Evolutionary conservation across 2,113 vertebrate genomes (phyloP), one percentile per base, ranked within the genome.

Genomic region (Cinclus mexicanus): DNA sequence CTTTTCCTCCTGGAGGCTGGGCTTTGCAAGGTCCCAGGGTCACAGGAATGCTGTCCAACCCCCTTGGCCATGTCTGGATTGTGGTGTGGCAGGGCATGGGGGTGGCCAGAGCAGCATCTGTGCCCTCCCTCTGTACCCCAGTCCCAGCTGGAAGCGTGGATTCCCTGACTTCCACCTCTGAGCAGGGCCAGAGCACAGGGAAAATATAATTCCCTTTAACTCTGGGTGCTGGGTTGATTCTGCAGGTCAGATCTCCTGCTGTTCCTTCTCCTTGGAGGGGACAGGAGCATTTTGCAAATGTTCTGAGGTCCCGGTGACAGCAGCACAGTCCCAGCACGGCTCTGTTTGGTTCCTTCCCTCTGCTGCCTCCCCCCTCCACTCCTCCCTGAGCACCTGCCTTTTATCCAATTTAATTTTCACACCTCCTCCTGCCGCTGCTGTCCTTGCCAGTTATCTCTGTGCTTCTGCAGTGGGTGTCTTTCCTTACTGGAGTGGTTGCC

Each of bases 341-440:
- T 95, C 78, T 83, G 13, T 68, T 91, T 75, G 53, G 69, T 71
- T 50, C 72, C 74, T 89, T n/a, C 39, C 79, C 84, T 82, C 91
- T 93, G 56, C 70, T 52, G 24, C 44, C 41, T 44, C 41, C 83
- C 86, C 49, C 41, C 52, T 84, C 68, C 71, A 1, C 68, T 91
- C 84, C 92, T 90, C 85, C 81, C 87, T 2, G 39, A 89, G 71
- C 83, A 92, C 89, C 94, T 91, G 93, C 88, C 93, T 96, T 95
- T 94, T 89, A 93, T 95, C 94, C 94, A 96, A 93, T 95, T 95
- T 95, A 78, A 96, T 97, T 96, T 97, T 97, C 95, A 97, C 95
- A 90, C 92, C 88, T 94, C 94, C 81, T 90, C 74, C 83, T 83
- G 50, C 59, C 16, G 14, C 87, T 95, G 70, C 89, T 50, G 7